Base-by-base conservation (phyloP, 1,140 invertebrate species). In the Hycleus phaleratus region DNA sequence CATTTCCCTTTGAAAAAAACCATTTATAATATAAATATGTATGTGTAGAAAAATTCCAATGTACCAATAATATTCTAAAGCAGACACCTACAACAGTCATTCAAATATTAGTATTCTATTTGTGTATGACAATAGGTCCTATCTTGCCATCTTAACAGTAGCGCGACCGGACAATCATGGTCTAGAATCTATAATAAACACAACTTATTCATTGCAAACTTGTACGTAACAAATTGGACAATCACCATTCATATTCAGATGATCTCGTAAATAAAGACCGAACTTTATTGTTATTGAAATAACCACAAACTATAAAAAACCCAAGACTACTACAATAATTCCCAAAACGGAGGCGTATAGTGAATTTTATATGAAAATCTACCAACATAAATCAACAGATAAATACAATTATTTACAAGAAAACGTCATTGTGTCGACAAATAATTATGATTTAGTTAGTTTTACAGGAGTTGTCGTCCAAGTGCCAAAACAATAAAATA, bases 61-160 rank as follows among this genome's bases (percentile, higher is more conserved):
- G 11, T 26, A 48, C 25, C 7, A 26, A 48, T 48, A 32, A 32
- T 32, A 32, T 32, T 48, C 25, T 32, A 10, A 26, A 32, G 42
- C 42, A 26, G 49, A 53, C 51, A 38, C 8, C 39, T 53, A 45
- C 51, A 46, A 44, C 39, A 53, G 43, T 55, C 40, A n/a, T 42
- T 32, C 24, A 52, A 26, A 26, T 46, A 45, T 53, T 45, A 32
- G 32, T 55, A 55, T 55, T 42, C 52, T 55, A 25, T 24, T 26
- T 26, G 45, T 44, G 44, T 55, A 47, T 55, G 44, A 55, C 52
- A 55, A 55, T 46, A 55, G 45, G 45, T 46, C 46, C 52, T 55
- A 55, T 55, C 52, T 46, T 55, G 43, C 52, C 45, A 55, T 55
- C 52, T 55, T 26, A 55, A 55, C 52, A 55, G 52, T 55, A 55